A percentile compares a stretch with the other conserved stretches of the same genome.
These are phyloP conservation scores for Myanophis thanlyinensis DNA, from an alignment of 2,113 vertebrate genomes.

Conservation along the genomic window DNA sequence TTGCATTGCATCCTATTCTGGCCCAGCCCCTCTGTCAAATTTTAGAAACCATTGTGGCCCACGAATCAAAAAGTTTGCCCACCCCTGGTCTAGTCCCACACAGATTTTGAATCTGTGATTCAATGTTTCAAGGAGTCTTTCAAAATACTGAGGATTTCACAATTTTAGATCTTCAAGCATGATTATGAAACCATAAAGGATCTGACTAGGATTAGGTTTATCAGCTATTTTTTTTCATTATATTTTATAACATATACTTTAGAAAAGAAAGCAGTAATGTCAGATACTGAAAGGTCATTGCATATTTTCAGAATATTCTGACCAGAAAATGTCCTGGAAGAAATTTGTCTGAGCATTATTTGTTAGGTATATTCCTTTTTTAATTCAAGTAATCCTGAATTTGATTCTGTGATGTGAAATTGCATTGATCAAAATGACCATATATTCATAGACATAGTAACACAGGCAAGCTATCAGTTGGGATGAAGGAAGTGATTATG, in stretches of 20 bases:
- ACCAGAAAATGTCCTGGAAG: not conserved
- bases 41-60: too few relatives aligned
- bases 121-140: not conserved
- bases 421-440: not conserved
- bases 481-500: not conserved
- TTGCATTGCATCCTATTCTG: too few relatives aligned
- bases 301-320: not conserved
- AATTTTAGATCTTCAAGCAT: not conserved
- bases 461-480: not conserved
- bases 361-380: not conserved
- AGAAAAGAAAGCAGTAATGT: not conserved
- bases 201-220: not conserved
- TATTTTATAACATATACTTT: not conserved
- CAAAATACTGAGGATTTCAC: not conserved
- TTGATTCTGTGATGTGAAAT: not conserved
- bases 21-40: too few relatives aligned
- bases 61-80: too few relatives aligned
- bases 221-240: not conserved
- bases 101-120: not conserved
- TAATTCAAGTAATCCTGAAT: not conserved
- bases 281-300: not conserved
- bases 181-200: not conserved
- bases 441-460: not conserved
- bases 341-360: not conserved
- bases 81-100: not conserved